Base-by-base conservation (phyloP, 2,797 vertebrate species). In the Sphenodon punctatus region DNA sequence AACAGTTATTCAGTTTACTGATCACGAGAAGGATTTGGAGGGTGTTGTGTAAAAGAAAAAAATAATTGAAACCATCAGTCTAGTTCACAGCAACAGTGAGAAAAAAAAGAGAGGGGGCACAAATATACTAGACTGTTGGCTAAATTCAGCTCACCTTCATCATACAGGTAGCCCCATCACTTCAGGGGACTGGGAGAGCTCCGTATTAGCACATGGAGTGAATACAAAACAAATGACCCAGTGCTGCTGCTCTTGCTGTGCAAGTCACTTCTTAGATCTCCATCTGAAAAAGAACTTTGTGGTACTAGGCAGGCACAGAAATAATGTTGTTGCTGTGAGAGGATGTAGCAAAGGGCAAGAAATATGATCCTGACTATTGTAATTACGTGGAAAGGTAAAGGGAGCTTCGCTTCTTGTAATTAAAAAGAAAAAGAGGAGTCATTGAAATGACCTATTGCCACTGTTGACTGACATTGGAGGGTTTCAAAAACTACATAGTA, bases 11-110 rank as follows among this genome's bases (percentile, higher is more conserved):
- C 85, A 69, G 56, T 88, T 84, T 89, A 43, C 72, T 88, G 80
- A 89, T 87, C 82, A 84, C 77, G 61, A 92, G 75, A 73, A 70
- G 81, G 80, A 90, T 90, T 89, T 89, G 78, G 91, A 81, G 76
- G 78, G 84, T 74, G 72, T 68, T 69, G 66, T 80, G 4, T 55
- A 72, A 42, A 43, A 64, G 72, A 46, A 46, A 55, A 80, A 74
- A 53, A n/a, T 68, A 77, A 68, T 78, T 60, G 63, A 78, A 78
- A 61, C 75, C 66, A 68, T 68, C 56, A 19, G 27, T 60, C 45
- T 42, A 30, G 45, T 14, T 30, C 42, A 17, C 63, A 66, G 63
- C 41, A 10, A 41, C 49, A 22, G 25, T 30, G 22, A 32, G 42
- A 9, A 65, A 41, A 55, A 53, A 25, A 7, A 65, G n/a, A 38